Conservation (phyloP, 2,797 vertebrate species). For the Nyctalus aviator region DNA sequence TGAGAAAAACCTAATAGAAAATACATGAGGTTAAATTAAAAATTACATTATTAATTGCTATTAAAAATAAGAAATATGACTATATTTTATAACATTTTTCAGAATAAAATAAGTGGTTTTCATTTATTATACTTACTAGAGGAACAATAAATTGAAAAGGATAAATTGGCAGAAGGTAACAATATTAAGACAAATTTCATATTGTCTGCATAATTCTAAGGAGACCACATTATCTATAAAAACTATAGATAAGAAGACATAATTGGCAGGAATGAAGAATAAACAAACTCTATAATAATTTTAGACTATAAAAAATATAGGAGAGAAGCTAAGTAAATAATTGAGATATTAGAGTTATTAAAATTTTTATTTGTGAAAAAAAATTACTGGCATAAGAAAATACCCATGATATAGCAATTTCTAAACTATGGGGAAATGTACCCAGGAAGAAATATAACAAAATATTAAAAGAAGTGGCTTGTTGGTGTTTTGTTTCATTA, state of each 20-base stretch:
- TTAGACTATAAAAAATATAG: not conserved
- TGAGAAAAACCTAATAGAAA: not conserved
- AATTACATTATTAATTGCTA: not conserved
- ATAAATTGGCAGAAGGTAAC: not conserved
- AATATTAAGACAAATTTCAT: not conserved
- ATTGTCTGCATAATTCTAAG: not conserved
- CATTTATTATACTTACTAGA: not conserved
- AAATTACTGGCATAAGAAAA: not conserved
- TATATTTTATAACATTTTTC: not conserved
- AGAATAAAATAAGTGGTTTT: not conserved
- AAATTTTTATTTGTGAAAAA: not conserved
- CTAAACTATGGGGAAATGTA: not conserved
- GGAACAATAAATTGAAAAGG: not conserved
- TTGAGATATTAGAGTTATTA: not conserved
- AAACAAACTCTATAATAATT: not conserved
- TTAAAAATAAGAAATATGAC: not conserved
- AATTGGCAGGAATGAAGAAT: not conserved
- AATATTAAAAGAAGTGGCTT: not conserved
- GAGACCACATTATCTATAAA: not conserved
- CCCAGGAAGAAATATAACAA: not conserved
- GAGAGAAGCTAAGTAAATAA: not conserved
- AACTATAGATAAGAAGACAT: not conserved
- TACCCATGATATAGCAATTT: not conserved
- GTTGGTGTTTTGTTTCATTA: not conserved
- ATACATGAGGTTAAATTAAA: slow-evolving; percentile 10